These are phyloP conservation scores for Leptodactylus fallax DNA, from an alignment of 2,797 vertebrate species.

Conservation along the genomic window DNA sequence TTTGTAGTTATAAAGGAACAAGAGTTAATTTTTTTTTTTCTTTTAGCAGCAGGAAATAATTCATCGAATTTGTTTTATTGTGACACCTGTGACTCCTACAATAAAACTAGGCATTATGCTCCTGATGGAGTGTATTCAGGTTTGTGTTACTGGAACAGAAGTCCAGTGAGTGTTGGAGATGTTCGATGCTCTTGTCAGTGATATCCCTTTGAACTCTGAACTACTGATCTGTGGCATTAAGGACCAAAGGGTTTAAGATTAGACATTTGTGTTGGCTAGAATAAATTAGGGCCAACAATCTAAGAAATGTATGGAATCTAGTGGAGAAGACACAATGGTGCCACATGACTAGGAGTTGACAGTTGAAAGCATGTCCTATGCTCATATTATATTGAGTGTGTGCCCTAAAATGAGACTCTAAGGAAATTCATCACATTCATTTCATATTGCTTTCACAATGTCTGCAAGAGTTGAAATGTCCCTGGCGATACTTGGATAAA, in stretches of 20 bases:
- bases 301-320: slow-evolving; percentile 81
- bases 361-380: slow-evolving; percentile 45
- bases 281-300: slow-evolving; percentile 80
- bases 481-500: slow-evolving; percentile 28
- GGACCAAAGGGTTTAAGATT: slow-evolving; percentile 77
- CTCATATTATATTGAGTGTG: slow-evolving; percentile 41
- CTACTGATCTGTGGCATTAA: slow-evolving; percentile 71
- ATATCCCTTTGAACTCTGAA: slow-evolving; percentile 81
- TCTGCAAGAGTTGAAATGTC: slow-evolving; percentile 25
- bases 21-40: slow-evolving; percentile 75
- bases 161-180: slow-evolving; percentile 66
- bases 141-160: slow-evolving; percentile 69
- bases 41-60: slow-evolving; percentile 78
- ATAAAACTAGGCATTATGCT: slow-evolving; percentile 72
- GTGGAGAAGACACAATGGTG: slow-evolving; percentile 73
- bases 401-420: not conserved
- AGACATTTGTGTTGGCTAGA: slow-evolving; percentile 74
- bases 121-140: slow-evolving; percentile 63
- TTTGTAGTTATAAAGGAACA: slow-evolving; percentile 79
- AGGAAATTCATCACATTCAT: slow-evolving; percentile 27
- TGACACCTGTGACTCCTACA: slow-evolving; percentile 75
- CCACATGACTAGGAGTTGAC: slow-evolving; percentile 41
- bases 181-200: slow-evolving; percentile 72
- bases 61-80: slow-evolving; percentile 75
- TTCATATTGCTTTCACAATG: slow-evolving; percentile 17